Evolutionary conservation across 2,113 vertebrate species (phyloP).

Genomic region (Nicator chloris): DNA sequence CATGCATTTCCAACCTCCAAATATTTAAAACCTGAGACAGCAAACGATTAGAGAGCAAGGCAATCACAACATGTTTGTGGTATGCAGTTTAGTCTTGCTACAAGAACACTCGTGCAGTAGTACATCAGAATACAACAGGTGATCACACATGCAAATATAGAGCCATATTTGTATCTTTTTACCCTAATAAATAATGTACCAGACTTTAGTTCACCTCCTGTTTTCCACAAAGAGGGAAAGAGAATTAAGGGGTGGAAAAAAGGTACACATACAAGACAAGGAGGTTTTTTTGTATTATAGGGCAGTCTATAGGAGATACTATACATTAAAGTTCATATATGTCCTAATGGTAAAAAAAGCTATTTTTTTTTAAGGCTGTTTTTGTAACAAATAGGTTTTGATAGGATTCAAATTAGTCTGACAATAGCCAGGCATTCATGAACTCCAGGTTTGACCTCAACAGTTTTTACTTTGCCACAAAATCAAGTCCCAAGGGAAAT

Average conservation of each 20-base stretch:
- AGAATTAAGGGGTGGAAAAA: neutral
- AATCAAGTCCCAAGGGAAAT: neutral
- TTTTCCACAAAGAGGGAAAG: neutral
- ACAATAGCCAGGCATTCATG: neutral
- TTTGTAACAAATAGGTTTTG: neutral
- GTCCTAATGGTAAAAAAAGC: neutral
- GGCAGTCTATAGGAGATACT: neutral
- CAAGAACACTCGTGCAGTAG: neutral
- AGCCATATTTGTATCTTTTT: neutral
- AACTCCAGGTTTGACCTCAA: neutral
- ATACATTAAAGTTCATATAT: neutral
- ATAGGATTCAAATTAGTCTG: neutral
- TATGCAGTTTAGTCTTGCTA: neutral
- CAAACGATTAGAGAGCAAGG: neutral
- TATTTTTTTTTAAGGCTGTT: neutral
- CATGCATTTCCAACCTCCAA: neutral
- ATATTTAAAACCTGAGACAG: neutral
- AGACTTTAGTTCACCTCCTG: neutral
- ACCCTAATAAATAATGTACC: neutral
- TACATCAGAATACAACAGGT: neutral
- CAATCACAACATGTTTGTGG: neutral
- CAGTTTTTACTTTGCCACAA: neutral
- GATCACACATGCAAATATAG: neutral
- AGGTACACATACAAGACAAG: neutral
- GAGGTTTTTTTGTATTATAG: neutral